These are phyloP conservation scores for Dascillus cervinus DNA, from an alignment of 2,888 invertebrate species.

Conservation along the genomic window DNA sequence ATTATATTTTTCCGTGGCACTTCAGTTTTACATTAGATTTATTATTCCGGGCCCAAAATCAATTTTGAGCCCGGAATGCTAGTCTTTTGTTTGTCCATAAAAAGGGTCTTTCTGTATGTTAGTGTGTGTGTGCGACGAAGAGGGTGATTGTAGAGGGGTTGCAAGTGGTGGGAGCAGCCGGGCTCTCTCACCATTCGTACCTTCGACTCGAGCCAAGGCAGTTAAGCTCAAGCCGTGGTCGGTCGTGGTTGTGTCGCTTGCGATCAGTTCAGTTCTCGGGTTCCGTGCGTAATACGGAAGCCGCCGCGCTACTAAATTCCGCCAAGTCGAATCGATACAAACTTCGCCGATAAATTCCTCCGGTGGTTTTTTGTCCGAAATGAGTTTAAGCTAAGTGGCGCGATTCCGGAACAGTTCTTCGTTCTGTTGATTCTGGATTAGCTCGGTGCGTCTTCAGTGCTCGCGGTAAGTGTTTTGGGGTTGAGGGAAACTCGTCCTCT, in stretches of 20 bases:
- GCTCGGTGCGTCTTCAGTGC: conserved; percentile 9
- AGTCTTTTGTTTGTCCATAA: conserved; percentile 19
- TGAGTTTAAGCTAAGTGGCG: background rate
- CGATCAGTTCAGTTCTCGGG: conserved; percentile 7
- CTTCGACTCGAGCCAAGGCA: conserved; percentile 20
- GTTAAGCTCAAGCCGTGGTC: conserved; percentile 19
- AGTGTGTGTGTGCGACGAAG: conserved; percentile 17
- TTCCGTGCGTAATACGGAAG: conserved; percentile 17
- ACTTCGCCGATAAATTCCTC: background rate
- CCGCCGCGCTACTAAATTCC: conserved; percentile 9
- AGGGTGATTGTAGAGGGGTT: conserved; percentile 20
- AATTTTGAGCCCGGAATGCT: conserved; percentile 18
- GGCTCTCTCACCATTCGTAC: conserved; percentile 14
- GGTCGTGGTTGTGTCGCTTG: conserved; percentile 5
- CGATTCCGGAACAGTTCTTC: conserved; percentile 6
- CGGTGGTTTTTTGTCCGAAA: background rate
- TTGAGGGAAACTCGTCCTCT: no score
- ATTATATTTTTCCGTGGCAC: conserved; percentile 16
- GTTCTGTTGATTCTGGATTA: conserved; percentile 11
- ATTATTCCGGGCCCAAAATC: conserved; percentile 16
- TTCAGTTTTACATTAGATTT: conserved; percentile 16
- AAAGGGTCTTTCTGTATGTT: conserved; percentile 13
- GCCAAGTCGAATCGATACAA: background rate
- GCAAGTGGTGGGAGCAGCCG: conserved; percentile 20
- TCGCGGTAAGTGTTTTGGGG: conserved; percentile 19